These are phyloP conservation scores for Melanotaenia trifasciata DNA, from an alignment of 2,797 vertebrate species.

Conservation along the genomic window DNA sequence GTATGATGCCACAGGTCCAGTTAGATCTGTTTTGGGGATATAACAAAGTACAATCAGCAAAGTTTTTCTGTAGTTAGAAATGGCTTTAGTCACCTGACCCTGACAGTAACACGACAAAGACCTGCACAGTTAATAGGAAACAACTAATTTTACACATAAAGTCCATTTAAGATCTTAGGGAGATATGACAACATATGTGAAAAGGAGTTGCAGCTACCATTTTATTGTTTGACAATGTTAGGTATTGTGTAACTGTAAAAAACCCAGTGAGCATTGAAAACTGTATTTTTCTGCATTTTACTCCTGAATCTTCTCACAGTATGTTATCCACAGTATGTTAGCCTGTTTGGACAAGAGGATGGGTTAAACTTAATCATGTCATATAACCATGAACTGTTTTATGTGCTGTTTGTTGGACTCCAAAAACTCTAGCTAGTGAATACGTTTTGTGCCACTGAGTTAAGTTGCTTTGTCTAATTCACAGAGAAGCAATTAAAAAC, in stretches of 20 bases:
- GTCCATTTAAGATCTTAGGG: too few relatives aligned
- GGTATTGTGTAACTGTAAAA: neutral
- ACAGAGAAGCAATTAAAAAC: neutral
- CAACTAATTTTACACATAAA: neutral
- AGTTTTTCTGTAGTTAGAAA: neutral
- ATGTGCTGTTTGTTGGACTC: neutral
- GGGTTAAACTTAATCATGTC: neutral
- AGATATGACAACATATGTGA: too few relatives aligned
- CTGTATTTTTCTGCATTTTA: neutral
- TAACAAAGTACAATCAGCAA: neutral
- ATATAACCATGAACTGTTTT: neutral
- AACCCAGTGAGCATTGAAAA: neutral
- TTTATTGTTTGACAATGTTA: neutral
- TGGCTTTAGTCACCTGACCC: constrained; percentile 35
- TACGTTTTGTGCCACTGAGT: neutral
- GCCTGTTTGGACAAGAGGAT: neutral
- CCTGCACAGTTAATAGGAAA: neutral
- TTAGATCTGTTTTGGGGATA: constrained; percentile 12
- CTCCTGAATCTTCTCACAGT: neutral
- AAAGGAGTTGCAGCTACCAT: neutral
- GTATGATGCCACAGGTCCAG: neutral
- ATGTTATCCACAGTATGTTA: too few relatives aligned
- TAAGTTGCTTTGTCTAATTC: neutral
- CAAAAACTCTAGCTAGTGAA: neutral
- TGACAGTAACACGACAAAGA: constrained; percentile 3